Conservation (phyloP, 2,888 invertebrate species). For the Stenodera caucasica region DNA sequence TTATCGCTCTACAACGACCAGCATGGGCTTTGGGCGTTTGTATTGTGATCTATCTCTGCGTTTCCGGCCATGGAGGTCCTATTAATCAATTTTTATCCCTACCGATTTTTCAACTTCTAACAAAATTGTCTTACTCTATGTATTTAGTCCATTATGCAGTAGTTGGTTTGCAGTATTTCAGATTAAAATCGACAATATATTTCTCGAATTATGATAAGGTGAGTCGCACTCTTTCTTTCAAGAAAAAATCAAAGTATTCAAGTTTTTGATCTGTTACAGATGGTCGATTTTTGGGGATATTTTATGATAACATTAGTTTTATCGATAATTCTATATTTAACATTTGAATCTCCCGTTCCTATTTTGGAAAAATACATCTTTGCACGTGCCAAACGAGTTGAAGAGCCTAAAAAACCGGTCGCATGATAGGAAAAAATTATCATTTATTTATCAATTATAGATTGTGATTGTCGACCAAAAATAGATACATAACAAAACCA, state of each 20-base stretch:
- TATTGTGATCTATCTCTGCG: neutral
- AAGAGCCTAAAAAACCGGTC: no score
- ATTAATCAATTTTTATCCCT: constrained; percentile 53
- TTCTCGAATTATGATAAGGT: constrained; percentile 9
- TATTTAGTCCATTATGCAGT: constrained; percentile 58
- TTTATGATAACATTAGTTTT: constrained; percentile 17
- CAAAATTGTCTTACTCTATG: constrained; percentile 59
- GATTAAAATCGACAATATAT: neutral
- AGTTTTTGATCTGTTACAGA: constrained; percentile 18
- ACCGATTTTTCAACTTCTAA: constrained; percentile 57
- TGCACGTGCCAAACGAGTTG: neutral
- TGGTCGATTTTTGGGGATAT: constrained; percentile 29
- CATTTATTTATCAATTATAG: no score
- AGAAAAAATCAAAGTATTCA: neutral
- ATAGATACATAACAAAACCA: no score
- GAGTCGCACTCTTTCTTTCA: neutral
- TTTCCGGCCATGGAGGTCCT: constrained; percentile 7
- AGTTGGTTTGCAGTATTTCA: no score
- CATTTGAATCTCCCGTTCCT: constrained; percentile 24
- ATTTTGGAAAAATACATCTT: constrained; percentile 18
- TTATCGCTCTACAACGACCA: neutral
- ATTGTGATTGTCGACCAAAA: no score
- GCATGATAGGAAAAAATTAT: no score
- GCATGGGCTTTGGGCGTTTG: neutral
- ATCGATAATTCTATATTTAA: constrained; percentile 15